These are phyloP conservation scores for Saccopteryx bilineata DNA, from an alignment of 2,113 vertebrate genomes.

Conservation along the genomic window DNA sequence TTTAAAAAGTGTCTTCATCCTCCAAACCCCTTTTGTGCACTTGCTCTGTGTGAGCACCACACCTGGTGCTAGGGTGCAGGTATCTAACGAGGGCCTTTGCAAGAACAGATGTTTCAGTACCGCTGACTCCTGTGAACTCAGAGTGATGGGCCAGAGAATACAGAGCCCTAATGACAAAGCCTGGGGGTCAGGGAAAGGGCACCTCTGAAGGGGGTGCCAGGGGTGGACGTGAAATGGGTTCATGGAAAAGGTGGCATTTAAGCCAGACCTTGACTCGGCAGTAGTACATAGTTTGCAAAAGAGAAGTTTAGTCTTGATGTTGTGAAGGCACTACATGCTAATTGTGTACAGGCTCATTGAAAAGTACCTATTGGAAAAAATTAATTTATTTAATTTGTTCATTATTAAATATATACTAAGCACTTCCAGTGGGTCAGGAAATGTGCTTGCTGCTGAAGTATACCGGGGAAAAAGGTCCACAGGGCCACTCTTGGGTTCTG, in stretches of 20 bases:
- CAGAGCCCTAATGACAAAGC: neutral
- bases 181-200: neutral
- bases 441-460: neutral
- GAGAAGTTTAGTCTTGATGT: neutral
- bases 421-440: neutral
- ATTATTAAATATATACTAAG: neutral
- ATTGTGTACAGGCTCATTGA: neutral
- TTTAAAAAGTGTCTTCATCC: constrained; percentile 6
- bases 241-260: neutral
- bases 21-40: neutral
- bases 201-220: too few relatives aligned
- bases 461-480: neutral
- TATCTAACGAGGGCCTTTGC: neutral
- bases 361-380: neutral
- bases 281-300: neutral
- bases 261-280: neutral
- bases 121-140: neutral
- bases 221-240: neutral
- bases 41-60: neutral
- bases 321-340: neutral
- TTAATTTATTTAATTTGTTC: neutral
- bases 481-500: neutral
- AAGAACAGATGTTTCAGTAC: neutral
- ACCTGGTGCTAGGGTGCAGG: neutral
- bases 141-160: fast-evolving